Evolutionary conservation across 2,113 vertebrate species (phyloP).

Genomic region (Eulemur rufifrons): DNA sequence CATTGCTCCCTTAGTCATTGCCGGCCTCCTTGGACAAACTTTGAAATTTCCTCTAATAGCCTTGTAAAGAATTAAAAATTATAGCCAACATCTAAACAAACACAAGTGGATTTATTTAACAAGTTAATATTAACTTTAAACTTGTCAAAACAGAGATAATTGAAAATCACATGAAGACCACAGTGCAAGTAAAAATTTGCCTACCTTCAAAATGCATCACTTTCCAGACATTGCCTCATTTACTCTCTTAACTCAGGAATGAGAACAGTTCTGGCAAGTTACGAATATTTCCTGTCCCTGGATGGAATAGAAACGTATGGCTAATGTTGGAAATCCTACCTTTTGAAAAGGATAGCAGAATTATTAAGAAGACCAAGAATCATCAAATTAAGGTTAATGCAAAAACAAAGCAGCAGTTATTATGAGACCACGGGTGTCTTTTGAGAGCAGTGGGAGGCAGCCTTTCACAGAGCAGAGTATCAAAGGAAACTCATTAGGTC

Average conservation of each 20-base stretch:
- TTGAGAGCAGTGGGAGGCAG: neutral
- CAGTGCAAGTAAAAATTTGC: neutral
- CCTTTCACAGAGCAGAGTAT: neutral
- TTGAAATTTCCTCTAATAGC: neutral
- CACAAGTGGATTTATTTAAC: neutral
- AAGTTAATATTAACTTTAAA: neutral
- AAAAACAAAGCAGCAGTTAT: neutral
- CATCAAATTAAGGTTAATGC: neutral
- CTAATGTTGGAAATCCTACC: neutral
- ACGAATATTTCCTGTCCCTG: neutral
- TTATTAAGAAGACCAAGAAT: neutral
- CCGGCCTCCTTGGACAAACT: neutral
- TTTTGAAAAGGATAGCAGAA: neutral
- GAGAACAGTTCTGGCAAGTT: neutral
- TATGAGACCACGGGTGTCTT: neutral
- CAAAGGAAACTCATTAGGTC: neutral
- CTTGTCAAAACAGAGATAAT: neutral
- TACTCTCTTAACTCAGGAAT: neutral
- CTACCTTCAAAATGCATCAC: neutral
- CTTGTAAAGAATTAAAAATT: neutral
- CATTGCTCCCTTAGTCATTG: neutral
- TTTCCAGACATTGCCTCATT: slow-evolving; percentile 42
- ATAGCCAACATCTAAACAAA: neutral
- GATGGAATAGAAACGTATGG: neutral
- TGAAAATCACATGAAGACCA: neutral